Base-by-base conservation (phyloP, 2,113 vertebrate species). In the Xenus cinereus region DNA sequence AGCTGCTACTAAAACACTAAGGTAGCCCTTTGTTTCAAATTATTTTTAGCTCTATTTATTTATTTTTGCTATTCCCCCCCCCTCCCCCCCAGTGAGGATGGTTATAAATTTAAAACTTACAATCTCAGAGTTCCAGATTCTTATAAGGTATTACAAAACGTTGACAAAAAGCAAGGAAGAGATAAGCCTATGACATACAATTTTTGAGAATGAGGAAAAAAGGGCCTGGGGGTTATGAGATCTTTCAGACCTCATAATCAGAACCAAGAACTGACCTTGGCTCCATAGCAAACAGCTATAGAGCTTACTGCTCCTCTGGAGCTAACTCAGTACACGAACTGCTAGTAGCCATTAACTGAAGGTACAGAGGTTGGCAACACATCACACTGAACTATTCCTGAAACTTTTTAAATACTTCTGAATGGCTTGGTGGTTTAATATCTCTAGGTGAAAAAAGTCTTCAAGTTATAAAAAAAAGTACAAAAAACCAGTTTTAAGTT, bases 161-260 rank as follows among this genome's bases (percentile, higher is more conserved):
- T 1, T 84, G 14, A 37, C 24, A 41, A 64, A 79, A 75, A 68
- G 4, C 17, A 54, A 71, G 21, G 24, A 91, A 84, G 32, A 72
- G 18, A 53, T 14, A 77, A 17, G 17, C 27, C 23, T 63, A 23
- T 30, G 9, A 76, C 21, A 73, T 3, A 85, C 60, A 80, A n/a
- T 46, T 82, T 56, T 78, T 0, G 0, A 81, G n/a, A 87, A 41
- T 9, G 9, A 33, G 11, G 4, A 48, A 68, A 37, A 1, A 50
- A 27, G 9, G 67, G 3, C 30, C 46, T 71, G 22, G 5, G 12
- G 9, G 7, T 69, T 64, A 54, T 6, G 20, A 75, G 14, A 68
- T 24, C 37, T 72, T 83, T 51, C 51, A 75, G 48, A 90, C 16
- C 22, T 82, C 20, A 41, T 56, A 75, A 66, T 33, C 14, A 57